Conservation (phyloP, 2,888 invertebrate species). For the Limnephilus marmoratus region DNA sequence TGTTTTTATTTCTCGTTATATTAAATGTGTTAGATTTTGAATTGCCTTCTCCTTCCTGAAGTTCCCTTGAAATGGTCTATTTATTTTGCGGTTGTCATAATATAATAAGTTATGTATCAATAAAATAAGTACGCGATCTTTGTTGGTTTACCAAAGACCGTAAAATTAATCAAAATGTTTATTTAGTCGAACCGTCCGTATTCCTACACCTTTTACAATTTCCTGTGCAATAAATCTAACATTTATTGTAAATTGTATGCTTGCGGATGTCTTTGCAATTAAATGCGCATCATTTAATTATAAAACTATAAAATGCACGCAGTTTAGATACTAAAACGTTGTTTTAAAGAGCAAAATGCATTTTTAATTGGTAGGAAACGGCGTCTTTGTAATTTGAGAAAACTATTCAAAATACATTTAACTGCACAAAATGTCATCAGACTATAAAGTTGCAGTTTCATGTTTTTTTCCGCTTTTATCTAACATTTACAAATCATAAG, state of each 20-base stretch:
- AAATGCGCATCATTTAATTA: background rate
- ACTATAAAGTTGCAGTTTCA: background rate
- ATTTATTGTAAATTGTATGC: background rate
- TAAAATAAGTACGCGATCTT: background rate
- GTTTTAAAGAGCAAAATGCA: background rate
- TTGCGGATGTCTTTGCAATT: background rate
- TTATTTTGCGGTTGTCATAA: background rate
- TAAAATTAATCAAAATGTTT: conserved; percentile 33
- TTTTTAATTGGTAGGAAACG: background rate
- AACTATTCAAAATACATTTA: background rate
- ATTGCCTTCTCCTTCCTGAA: background rate
- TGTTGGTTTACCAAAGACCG: conserved; percentile 30
- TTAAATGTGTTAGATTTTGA: background rate
- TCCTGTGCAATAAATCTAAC: conserved; percentile 15
- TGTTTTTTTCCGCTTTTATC: background rate
- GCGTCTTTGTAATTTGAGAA: background rate
- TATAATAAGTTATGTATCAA: background rate
- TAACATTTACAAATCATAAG: background rate
- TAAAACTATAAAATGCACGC: background rate
- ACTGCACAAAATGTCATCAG: background rate
- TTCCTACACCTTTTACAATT: conserved; percentile 16
- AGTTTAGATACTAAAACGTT: background rate
- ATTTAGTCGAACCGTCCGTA: background rate
- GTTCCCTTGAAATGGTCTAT: background rate
- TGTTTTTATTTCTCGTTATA: background rate